Evolutionary conservation across 53 echinoderm and acorn worm genomes (phyloP), one percentile per base, ranked within the genome.

Genomic region (Stichopus horrens): DNA sequence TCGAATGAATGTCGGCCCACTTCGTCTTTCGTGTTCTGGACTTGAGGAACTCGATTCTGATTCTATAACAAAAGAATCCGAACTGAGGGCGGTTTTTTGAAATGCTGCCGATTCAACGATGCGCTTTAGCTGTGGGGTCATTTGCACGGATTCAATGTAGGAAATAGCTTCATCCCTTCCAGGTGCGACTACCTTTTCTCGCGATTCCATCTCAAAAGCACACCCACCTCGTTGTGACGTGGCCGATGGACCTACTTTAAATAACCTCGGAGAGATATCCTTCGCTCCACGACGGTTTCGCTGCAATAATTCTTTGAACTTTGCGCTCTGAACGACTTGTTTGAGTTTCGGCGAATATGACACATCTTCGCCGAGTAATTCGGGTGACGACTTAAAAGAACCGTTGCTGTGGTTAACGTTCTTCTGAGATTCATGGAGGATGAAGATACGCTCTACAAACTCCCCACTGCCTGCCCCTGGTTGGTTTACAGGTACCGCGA

Each of bases 401-500:
- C 55, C 79, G 79, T 55, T 55, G 19, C 79, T 53, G 53, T 79
- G 5, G n/a, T 53, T 53, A 54, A 5, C 79, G 53, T 9, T 53
- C 7, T 79, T 79, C 19, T 51, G n/a, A 10, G 79, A 79, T 79
- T 79, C 79, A 53, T 79, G 79, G 18, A 79, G 55, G 86, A 83
- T 88, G 73, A 91, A 91, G 7, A 91, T 91, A 10, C 91, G 37
- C 59, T 91, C 91, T 0, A 91, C 91, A n/a, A 88, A 88, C 57
- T 91, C 91, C 54, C 84, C 83, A 58, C 84, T 76, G 23, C 89
- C 89, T 52, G 73, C 84, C 58, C 91, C 91, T 8, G 91, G 91
- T 88, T 80, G 88, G 58, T 91, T 91, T 52, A 91, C 91, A 18
- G 91, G 91, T 54, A 91, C 84, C 59, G 91, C 73, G 53, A 91